These are phyloP conservation scores for Dinocampus coccinellae DNA, from an alignment of 2,888 invertebrate species.

Conservation along the genomic window DNA sequence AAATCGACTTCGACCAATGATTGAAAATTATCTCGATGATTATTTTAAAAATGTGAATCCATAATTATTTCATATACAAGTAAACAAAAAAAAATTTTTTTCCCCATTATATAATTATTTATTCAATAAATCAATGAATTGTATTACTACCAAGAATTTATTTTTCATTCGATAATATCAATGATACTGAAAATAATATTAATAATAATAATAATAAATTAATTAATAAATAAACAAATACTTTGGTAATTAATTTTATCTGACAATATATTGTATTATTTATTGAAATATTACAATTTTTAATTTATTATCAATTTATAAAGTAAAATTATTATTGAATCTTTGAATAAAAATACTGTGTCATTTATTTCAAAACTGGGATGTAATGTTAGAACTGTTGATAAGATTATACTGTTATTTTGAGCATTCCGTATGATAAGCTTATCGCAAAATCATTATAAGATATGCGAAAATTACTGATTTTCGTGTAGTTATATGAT, in stretches of 20 bases:
- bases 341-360: not conserved
- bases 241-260: too few species aligned
- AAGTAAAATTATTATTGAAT: too few species aligned
- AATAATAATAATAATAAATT: too few species aligned
- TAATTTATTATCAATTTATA: too few species aligned
- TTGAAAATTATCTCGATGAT: slow-evolving; percentile 21
- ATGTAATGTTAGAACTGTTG: not conserved
- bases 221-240: too few species aligned
- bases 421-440: slow-evolving; percentile 13
- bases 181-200: too few species aligned
- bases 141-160: too few species aligned
- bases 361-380: not conserved
- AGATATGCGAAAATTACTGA: slow-evolving; percentile 7
- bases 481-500: slow-evolving; percentile 5
- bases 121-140: not conserved
- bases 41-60: not conserved
- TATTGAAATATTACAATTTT: too few species aligned
- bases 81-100: not conserved
- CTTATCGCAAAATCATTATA: slow-evolving; percentile 22
- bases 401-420: slow-evolving; percentile 28
- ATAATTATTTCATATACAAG: not conserved
- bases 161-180: too few species aligned
- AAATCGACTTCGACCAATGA: not conserved
- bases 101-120: not conserved
- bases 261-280: too few species aligned